Conservation (phyloP, 2,888 invertebrate species). For the Sphaerophoria rueppellii region DNA sequence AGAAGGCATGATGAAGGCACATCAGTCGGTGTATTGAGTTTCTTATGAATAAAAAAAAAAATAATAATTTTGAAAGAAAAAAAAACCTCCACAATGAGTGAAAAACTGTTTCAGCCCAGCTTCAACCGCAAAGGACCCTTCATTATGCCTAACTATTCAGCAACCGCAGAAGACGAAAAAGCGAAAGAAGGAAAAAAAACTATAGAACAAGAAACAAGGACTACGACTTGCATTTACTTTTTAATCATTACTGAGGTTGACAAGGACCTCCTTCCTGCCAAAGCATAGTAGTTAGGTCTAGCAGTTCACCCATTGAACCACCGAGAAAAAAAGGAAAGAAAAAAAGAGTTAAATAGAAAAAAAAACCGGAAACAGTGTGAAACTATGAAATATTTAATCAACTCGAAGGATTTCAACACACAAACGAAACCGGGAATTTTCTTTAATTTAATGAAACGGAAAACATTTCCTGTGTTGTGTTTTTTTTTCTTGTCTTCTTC, state of each 20-base stretch:
- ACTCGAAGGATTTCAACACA: constrained; percentile 55
- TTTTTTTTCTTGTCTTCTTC: constrained; percentile 4
- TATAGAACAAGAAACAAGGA: constrained; percentile 14
- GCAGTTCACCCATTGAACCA: not conserved
- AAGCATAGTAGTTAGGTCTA: constrained; percentile 6
- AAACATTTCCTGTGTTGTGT: constrained; percentile 69
- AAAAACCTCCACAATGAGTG: constrained; percentile 47
- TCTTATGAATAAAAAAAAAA: not conserved
- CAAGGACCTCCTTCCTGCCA: constrained; percentile 47
- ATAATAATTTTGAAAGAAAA: not conserved
- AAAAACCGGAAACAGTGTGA: constrained; percentile 65
- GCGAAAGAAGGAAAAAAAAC: too few species aligned
- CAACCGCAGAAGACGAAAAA: constrained; percentile 45
- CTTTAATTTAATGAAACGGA: constrained; percentile 71
- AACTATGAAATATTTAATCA: constrained; percentile 73
- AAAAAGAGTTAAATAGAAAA: constrained; percentile 20
- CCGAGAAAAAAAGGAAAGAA: not conserved
- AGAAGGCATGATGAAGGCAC: not conserved
- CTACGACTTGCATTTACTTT: constrained; percentile 66
- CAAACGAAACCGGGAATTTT: constrained; percentile 43
- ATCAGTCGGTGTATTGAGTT: not conserved
- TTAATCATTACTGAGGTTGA: constrained; percentile 68
- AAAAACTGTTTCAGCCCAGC: constrained; percentile 58
- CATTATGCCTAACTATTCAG: constrained; percentile 73
- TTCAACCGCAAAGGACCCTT: constrained; percentile 60